Base-by-base conservation (phyloP, 2,888 invertebrate species). In the Agrochola lota region DNA sequence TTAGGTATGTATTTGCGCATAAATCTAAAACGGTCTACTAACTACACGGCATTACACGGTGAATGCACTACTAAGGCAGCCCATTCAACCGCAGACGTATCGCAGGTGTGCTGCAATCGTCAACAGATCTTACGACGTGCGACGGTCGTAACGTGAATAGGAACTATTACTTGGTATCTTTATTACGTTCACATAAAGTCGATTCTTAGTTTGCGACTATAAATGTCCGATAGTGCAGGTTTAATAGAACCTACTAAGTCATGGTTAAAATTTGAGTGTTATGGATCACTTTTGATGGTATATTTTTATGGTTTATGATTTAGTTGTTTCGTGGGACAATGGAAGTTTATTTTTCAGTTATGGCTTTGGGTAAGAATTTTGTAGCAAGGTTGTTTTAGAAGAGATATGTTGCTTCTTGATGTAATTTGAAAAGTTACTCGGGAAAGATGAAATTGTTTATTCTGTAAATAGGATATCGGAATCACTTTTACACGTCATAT, bases 151-250 rank as follows among this genome's bases (percentile, higher is more conserved):
- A 85, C 83, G 60, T 82, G 83, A 85, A 87, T 84, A 73, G 83
- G 78, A 85, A 78, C 89, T 83, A 87, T 88, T 86, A 89, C 83
- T 87, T 77, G 70, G 77, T 90, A 90, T 90, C 90, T 90, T 90
- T 90, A 90, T 85, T 85, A 66, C 84, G 78, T 64, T 43, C 71
- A 66, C 85, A 90, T 90, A 87, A 89, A 90, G 87, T 86, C 83
- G 77, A 86, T 88, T 87, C 80, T 81, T 84, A 81, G 80, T 86
- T 77, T 62, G 77, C 70, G 66, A 62, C 74, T 81, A 74, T 87
- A 84, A 88, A 86, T 76, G 77, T 64, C 71, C 55, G 82, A 82
- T 84, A 87, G 78, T 62, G 70, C 49, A 74, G 46, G 52, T 80
- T 81, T 86, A 68, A 71, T 66, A 64, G 40, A 23, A 7, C 55